Conservation (phyloP, 2,797 vertebrate species). For the Knipowitschia caucasica region DNA sequence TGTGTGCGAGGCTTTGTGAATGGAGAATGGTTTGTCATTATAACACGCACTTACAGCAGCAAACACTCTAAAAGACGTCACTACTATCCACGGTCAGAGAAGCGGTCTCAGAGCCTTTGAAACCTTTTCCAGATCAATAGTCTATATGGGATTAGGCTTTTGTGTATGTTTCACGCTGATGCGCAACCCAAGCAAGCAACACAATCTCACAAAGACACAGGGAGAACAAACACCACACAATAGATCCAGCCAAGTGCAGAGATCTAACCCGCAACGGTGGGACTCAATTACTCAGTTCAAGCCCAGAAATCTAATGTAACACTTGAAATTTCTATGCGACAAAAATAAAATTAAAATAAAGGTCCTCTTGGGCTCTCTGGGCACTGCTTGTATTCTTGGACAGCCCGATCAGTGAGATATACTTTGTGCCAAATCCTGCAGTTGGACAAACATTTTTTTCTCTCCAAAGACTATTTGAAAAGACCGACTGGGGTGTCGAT, state of each 20-base stretch:
- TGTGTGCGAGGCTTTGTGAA: neutral
- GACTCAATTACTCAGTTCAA: neutral
- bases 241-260: neutral
- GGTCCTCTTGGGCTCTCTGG: neutral
- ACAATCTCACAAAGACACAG: neutral
- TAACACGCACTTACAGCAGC: neutral
- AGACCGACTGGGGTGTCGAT: slow-evolving; percentile 12
- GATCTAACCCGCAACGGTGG: neutral
- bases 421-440: slow-evolving; percentile 7
- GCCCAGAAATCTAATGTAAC: slow-evolving; percentile 1
- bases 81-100: neutral
- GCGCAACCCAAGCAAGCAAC: neutral
- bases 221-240: neutral
- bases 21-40: neutral
- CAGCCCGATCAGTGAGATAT: neutral
- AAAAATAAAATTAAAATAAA: neutral
- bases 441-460: slow-evolving; percentile 9
- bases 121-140: slow-evolving; percentile 1
- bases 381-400: slow-evolving; percentile 11
- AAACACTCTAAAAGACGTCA: neutral
- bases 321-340: neutral
- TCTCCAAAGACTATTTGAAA: slow-evolving; percentile 17
- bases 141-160: slow-evolving; percentile 1
- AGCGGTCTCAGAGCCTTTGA: neutral
- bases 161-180: neutral